Conservation (phyloP, 2,888 invertebrate species). For the Drosophila buzzatii region DNA sequence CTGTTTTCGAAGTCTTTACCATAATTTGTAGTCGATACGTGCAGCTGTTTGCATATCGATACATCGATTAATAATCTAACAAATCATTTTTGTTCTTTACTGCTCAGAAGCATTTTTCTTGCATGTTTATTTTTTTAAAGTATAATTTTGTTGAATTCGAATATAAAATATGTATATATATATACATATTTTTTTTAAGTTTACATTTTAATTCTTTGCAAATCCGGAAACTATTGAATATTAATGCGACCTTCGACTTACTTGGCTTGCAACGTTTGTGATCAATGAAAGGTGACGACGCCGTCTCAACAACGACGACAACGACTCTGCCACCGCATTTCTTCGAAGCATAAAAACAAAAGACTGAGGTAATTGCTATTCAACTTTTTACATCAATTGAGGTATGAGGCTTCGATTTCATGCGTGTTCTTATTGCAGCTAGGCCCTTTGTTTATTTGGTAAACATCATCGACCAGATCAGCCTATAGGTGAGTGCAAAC, state of each 20-base stretch:
- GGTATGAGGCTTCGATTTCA: conserved; percentile 13
- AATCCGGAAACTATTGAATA: conserved; percentile 5
- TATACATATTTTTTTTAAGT: conserved; percentile 27
- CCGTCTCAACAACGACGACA: conserved; percentile 50
- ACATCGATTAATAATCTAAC: conserved; percentile 13
- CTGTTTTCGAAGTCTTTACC: not conserved
- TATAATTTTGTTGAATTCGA: conserved; percentile 33
- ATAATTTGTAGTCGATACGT: not conserved
- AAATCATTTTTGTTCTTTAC: conserved; percentile 46
- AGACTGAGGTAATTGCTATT: conserved; percentile 31
- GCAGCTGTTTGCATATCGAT: conserved; percentile 10
- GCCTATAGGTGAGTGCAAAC: conserved; percentile 43
- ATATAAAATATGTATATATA: too few species aligned
- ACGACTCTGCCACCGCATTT: conserved; percentile 62
- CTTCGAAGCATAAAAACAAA: conserved; percentile 40
- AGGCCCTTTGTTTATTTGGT: conserved; percentile 39
- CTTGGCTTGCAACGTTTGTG: conserved; percentile 20
- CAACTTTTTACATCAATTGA: conserved; percentile 17
- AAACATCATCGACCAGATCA: conserved; percentile 42
- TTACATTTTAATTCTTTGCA: conserved; percentile 6
- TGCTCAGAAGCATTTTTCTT: conserved; percentile 47
- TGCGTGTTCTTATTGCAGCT: conserved; percentile 26
- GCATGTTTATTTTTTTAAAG: conserved; percentile 38
- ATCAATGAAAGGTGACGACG: conserved; percentile 54
- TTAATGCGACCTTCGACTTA: not conserved